A percentile compares a stretch with the other conserved stretches of the same genome.
These are phyloP conservation scores for Philaenus spumarius DNA, from an alignment of 1,140 invertebrate species.

Conservation along the genomic window DNA sequence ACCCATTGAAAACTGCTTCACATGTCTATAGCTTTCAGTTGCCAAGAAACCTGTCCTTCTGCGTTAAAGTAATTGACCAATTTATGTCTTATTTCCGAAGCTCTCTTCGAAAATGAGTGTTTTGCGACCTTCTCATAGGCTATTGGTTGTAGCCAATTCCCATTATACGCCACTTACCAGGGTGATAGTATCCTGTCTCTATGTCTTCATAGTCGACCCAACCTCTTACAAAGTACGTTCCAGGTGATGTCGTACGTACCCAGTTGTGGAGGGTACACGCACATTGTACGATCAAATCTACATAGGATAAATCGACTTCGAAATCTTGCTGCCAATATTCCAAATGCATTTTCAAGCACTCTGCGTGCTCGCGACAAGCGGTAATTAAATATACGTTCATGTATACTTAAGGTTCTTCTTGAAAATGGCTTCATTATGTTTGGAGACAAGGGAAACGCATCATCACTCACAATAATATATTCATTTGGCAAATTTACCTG, in stretches of 20 bases:
- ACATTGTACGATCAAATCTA: conserved; percentile 20
- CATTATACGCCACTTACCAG: no score
- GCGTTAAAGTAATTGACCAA: neutral
- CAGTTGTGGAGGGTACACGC: conserved; percentile 25
- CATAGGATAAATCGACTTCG: conserved; percentile 28
- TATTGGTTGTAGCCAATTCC: neutral
- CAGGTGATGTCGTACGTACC: no score
- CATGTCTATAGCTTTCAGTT: conserved; percentile 7
- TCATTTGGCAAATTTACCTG: conserved; percentile 18
- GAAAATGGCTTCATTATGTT: conserved; percentile 39
- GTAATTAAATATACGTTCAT: conserved; percentile 39
- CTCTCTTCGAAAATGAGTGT: conserved; percentile 11
- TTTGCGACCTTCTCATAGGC: neutral
- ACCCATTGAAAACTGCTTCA: no score
- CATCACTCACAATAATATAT: conserved; percentile 39
- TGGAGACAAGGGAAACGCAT: conserved; percentile 38
- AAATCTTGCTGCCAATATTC: conserved; percentile 38
- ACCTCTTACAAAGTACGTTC: conserved; percentile 7
- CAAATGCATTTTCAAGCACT: conserved; percentile 42
- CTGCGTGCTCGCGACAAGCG: conserved; percentile 29
- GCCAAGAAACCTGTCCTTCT: conserved; percentile 12
- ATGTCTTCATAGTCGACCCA: conserved; percentile 5
- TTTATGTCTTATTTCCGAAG: conserved; percentile 7
- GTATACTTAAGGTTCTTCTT: conserved; percentile 19
- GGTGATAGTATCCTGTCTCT: neutral